Percentiles rank a stretch among this genome's conserved stretches.
Evolutionary conservation across 2,888 invertebrate species (phyloP).

Genomic region (Tryphoninae sp.): DNA sequence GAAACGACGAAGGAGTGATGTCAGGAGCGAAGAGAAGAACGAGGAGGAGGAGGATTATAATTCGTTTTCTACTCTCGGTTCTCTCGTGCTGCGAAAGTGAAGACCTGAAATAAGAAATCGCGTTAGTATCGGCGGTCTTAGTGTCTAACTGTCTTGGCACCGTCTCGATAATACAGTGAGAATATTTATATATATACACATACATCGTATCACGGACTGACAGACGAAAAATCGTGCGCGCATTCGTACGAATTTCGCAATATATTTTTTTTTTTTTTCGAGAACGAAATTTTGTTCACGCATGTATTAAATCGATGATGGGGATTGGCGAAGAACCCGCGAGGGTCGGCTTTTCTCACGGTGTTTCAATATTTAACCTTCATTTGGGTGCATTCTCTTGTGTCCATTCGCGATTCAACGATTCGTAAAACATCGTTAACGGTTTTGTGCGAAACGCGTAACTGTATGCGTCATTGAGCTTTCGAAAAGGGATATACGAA

Average conservation of each 20-base stretch:
- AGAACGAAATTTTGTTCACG: too few relatives aligned
- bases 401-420: not conserved
- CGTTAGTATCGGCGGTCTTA: not conserved
- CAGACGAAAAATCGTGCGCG: too few relatives aligned
- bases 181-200: not conserved
- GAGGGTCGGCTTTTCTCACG: not conserved
- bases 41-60: constrained; percentile 7
- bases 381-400: not conserved
- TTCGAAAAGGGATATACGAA: constrained; percentile 1
- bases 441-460: constrained; percentile 28
- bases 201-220: not conserved
- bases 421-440: not conserved
- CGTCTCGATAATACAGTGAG: not conserved
- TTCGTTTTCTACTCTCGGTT: constrained; percentile 25
- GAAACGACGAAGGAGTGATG: constrained; percentile 4
- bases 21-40: not conserved
- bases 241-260: too few relatives aligned
- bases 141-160: not conserved
- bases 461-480: constrained; percentile 64
- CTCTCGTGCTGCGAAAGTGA: constrained; percentile 17
- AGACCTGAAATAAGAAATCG: constrained; percentile 12
- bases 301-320: too few relatives aligned
- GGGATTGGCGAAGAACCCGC: too few relatives aligned
- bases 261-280: too few relatives aligned
- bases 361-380: not conserved